phyloP scores from a whole-genome alignment of 2,113 vertebrate species.

The Urocitellus parryii region DNA sequence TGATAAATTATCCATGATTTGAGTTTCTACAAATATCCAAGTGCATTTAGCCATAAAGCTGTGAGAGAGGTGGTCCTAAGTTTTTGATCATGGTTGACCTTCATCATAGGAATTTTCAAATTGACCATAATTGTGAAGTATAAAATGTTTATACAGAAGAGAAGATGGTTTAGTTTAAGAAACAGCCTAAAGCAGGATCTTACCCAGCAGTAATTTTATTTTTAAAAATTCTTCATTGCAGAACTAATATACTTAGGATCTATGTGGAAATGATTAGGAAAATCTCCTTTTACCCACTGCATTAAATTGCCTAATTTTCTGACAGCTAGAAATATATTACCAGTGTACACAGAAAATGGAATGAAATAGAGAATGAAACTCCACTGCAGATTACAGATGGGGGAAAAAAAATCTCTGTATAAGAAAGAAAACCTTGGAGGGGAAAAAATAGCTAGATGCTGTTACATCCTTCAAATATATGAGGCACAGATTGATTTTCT shows the following conservation, averaged over 20 bases:
- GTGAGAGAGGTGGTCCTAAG: not conserved
- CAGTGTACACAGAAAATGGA: slow-evolving; percentile 58
- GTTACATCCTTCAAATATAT: slow-evolving; percentile 65
- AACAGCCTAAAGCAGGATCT: slow-evolving; percentile 64
- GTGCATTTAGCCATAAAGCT: not conserved
- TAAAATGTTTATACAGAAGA: slow-evolving; percentile 66
- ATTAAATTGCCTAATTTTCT: slow-evolving; percentile 79
- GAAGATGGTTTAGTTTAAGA: slow-evolving; percentile 65
- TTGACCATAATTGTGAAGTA: slow-evolving; percentile 68
- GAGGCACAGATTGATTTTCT: slow-evolving; percentile 81
- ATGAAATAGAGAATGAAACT: slow-evolving; percentile 58
- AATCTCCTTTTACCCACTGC: slow-evolving; percentile 51
- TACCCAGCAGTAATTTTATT: slow-evolving; percentile 29
- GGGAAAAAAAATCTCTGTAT: not conserved
- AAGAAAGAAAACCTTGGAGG: slow-evolving; percentile 61
- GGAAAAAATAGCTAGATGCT: slow-evolving; percentile 75
- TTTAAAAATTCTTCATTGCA: slow-evolving; percentile 32
- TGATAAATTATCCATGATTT: slow-evolving; percentile 36
- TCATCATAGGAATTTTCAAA: slow-evolving; percentile 66
- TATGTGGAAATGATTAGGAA: slow-evolving; percentile 77
- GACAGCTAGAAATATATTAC: slow-evolving; percentile 76
- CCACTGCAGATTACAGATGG: slow-evolving; percentile 68
- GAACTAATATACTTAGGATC: slow-evolving; percentile 70
- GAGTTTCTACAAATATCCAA: not conserved
- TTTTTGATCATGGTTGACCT: not conserved